Conservation (phyloP, 2,888 invertebrate species). For the Drosophila neotestacea region DNA sequence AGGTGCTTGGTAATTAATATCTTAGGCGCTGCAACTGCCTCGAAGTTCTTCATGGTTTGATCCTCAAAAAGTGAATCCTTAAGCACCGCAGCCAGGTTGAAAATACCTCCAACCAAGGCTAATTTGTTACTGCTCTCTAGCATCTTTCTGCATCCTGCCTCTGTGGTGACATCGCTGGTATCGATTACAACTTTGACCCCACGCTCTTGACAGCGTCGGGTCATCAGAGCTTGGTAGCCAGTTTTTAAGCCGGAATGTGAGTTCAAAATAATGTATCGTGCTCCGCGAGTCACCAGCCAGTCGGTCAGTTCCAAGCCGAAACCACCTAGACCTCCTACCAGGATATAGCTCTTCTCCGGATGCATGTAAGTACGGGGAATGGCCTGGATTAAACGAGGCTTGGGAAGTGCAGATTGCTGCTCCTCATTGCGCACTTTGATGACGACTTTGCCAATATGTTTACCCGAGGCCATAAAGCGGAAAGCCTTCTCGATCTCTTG, state of each 20-base stretch:
- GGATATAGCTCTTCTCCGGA: conserved; percentile 90
- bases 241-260: conserved; percentile 95
- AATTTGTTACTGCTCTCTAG: conserved; percentile 87
- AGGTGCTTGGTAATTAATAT: conserved; percentile 92
- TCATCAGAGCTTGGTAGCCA: conserved; percentile 95
- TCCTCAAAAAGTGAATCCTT: conserved; percentile 95
- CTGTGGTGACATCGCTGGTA: conserved; percentile 88
- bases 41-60: conserved; percentile 92
- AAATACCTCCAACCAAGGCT: conserved; percentile 94
- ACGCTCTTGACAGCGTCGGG: conserved; percentile 88
- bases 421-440: conserved; percentile 95
- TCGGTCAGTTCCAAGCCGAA: conserved; percentile 97
- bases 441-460: conserved; percentile 98
- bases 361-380: conserved; percentile 94
- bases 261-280: conserved; percentile 93
- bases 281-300: conserved; percentile 96
- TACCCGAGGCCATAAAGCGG: conserved; percentile 97
- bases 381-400: conserved; percentile 89
- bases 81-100: conserved; percentile 97
- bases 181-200: conserved; percentile 89
- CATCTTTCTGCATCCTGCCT: conserved; percentile 88
- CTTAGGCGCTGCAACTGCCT: conserved; percentile 93
- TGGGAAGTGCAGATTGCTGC: conserved; percentile 85
- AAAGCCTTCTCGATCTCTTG: conserved; percentile 97
- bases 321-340: conserved; percentile 96